phyloP scores from a whole-genome alignment of 1,140 invertebrate genomes.

The Panagrolaimus sp. region DNA sequence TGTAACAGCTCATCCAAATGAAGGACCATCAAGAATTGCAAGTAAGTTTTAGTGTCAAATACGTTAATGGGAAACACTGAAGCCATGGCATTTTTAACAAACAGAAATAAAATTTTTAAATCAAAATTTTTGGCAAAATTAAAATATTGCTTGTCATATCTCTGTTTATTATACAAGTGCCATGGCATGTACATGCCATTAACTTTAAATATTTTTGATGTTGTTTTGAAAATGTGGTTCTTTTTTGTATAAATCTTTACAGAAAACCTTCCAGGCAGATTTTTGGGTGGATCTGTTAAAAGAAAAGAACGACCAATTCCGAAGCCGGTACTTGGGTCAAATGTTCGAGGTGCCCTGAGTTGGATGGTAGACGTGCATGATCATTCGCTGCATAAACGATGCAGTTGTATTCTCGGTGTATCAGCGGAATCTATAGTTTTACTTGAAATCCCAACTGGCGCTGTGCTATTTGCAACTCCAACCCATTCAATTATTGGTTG shows the following conservation, averaged over 20 bases:
- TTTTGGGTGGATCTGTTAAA: slow-evolving; percentile 60
- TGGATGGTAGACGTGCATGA: slow-evolving; percentile 70
- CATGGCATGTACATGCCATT: no score
- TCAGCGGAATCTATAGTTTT: slow-evolving; percentile 79
- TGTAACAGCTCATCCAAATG: slow-evolving; percentile 56
- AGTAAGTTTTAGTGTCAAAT: slow-evolving; percentile 34
- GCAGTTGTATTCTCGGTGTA: slow-evolving; percentile 78
- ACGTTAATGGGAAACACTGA: not conserved
- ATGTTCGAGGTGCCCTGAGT: slow-evolving; percentile 68
- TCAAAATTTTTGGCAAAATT: no score
- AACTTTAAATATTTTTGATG: no score
- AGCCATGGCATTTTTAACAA: not conserved
- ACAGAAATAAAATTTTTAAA: no score
- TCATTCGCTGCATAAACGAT: slow-evolving; percentile 65
- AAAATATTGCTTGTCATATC: no score
- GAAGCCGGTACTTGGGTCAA: slow-evolving; percentile 67
- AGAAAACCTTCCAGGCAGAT: slow-evolving; percentile 37
- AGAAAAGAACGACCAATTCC: slow-evolving; percentile 69
- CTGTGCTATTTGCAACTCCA: slow-evolving; percentile 78
- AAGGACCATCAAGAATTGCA: slow-evolving; percentile 53
- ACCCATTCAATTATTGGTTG: slow-evolving; percentile 77
- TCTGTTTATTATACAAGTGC: no score
- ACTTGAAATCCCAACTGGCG: slow-evolving; percentile 72
- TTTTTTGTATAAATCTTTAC: not conserved
- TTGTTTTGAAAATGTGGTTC: not conserved